Percentiles rank a stretch among this genome's conserved stretches.
Evolutionary conservation across 2,113 vertebrate species (phyloP).

Genomic region (Neogale vison): DNA sequence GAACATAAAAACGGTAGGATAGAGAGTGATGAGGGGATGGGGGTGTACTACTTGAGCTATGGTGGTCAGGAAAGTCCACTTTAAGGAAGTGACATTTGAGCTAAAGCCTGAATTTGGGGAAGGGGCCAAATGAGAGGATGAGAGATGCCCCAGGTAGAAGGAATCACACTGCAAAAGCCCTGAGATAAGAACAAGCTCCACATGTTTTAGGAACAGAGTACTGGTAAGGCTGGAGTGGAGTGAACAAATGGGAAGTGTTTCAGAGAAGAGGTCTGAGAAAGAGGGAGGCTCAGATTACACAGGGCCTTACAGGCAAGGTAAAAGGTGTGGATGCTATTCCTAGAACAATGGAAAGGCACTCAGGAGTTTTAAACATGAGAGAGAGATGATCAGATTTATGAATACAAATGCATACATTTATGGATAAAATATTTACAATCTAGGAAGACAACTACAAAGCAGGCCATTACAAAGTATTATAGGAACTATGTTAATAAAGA

Average conservation of each 20-base stretch:
- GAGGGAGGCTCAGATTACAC: neutral
- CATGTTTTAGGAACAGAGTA: neutral
- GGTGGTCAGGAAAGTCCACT: neutral
- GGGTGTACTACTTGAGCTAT: neutral
- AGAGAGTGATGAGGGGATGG: neutral
- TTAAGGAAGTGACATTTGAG: neutral
- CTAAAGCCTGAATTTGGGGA: neutral
- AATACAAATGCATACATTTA: neutral
- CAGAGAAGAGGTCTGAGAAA: neutral
- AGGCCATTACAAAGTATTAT: neutral
- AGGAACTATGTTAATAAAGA: neutral
- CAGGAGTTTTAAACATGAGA: neutral
- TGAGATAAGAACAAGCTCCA: neutral
- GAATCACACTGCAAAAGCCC: neutral
- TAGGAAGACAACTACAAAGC: neutral
- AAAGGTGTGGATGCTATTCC: neutral
- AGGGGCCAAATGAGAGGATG: neutral
- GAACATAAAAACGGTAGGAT: neutral
- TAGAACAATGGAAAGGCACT: neutral
- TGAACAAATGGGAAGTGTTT: neutral
- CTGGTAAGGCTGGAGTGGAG: neutral
- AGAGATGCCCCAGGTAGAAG: neutral
- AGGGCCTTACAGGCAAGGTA: neutral
- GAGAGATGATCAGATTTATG: neutral
- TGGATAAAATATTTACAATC: neutral